Base-by-base conservation (phyloP, 2,797 vertebrate species). In the Acipenser oxyrinchus region DNA sequence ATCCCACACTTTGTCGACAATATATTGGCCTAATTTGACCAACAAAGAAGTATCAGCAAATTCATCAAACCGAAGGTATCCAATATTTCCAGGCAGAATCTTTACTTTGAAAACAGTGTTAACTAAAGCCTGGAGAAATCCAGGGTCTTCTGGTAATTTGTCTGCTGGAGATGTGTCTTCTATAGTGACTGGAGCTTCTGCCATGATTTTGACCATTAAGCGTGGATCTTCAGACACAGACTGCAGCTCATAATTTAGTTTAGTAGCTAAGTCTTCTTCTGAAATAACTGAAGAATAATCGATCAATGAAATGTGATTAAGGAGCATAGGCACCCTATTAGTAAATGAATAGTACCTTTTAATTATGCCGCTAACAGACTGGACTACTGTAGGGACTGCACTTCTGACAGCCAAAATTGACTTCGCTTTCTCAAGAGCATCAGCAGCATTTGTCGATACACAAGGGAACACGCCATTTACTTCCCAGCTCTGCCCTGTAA, bases 401-500 rank as follows among this genome's bases (percentile, higher is more conserved):
- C 81, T 86, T 66, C 91, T 89, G 10, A 93, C 71, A 7, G 79
- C 82, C 52, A 94, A 77, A 48, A 96, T 90, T 10, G 82, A 82
- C 72, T 89, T 79, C 1, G 93, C 92, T 79, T 90, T 92, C 66
- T 91, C 90, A 2, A 96, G 84, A 6, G 94, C 94, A 48, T 93
- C 80, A 51, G 94, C 92, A 0, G 93, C 89, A 0, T 84, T 78
- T 3, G 86, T 87, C 67, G 87, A 77, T 10, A 97, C 89, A 60
- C 92, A 83, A 0, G 95, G 94, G 2, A 82, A 87, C 63, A 97
- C 93, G 0, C 96, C 94, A 1, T 68, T 86, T 51, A 94, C 77
- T 73, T 98, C 95, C 96, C 95, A 98, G 11, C 87, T 91, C 74
- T 94, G 89, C 60, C 91, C 85, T 1, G 91, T 95, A 70, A 96